A percentile compares a stretch with the other conserved stretches of the same genome.
Evolutionary conservation across 2,113 vertebrate species (phyloP).

Genomic region (Pitta sordida): DNA sequence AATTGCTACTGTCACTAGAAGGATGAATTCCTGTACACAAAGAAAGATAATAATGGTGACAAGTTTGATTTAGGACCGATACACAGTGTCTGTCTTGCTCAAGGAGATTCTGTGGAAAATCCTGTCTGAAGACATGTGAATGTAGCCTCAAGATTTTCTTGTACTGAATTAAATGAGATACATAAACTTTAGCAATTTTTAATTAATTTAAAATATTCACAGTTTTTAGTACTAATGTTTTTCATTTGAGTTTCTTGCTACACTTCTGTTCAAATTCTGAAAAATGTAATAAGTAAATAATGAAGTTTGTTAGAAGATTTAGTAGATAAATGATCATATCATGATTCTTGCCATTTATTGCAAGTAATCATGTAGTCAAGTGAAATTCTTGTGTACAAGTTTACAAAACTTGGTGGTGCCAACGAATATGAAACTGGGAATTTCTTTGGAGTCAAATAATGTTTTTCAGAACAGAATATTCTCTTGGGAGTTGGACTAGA

Average conservation of each 20-base stretch:
- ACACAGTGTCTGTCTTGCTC: neutral
- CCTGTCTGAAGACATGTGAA: neutral
- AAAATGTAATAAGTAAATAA: neutral
- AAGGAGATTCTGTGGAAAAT: neutral
- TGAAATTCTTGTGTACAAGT: neutral
- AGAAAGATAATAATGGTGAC: neutral
- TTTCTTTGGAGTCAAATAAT: neutral
- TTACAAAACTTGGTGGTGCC: neutral
- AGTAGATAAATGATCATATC: neutral
- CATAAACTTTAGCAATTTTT: neutral
- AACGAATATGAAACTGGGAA: neutral
- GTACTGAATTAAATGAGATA: neutral
- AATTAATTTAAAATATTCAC: neutral
- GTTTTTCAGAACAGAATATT: neutral
- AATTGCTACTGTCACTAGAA: neutral
- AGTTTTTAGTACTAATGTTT: neutral
- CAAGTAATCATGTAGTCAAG: neutral
- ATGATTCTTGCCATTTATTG: slow-evolving; percentile 5
- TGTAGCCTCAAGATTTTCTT: neutral
- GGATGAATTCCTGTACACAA: neutral
- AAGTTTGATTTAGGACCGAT: neutral
- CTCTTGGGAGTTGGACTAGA: no score
- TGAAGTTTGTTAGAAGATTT: neutral
- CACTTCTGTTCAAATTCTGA: neutral
- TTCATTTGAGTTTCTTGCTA: neutral